Evolutionary conservation across 2,797 vertebrate species (phyloP).

Genomic region (Nothura maculosa): DNA sequence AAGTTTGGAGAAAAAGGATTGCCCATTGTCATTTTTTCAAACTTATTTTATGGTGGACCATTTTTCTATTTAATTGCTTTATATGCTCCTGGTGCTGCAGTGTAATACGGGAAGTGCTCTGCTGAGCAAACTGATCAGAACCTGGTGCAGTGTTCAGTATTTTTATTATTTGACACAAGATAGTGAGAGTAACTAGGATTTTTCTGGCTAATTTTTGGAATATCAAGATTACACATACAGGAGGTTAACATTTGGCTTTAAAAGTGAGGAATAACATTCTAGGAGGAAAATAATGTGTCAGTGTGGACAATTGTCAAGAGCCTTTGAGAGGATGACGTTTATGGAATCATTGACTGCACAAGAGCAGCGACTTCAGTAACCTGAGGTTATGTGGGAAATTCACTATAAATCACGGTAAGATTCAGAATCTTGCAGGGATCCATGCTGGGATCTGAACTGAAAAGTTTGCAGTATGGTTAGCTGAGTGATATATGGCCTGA

Average conservation of each 20-base stretch:
- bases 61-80: neutral
- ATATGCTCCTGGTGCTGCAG: neutral
- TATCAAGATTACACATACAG: accelerated
- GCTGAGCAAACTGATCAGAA: neutral
- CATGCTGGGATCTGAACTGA: neutral
- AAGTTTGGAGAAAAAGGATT: neutral
- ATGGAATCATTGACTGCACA: neutral
- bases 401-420: neutral
- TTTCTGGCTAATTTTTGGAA: slow-evolving; percentile 9
- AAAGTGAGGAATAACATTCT: neutral
- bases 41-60: neutral
- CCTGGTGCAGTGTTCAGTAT: neutral
- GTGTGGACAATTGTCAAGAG: neutral
- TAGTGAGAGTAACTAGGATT: neutral
- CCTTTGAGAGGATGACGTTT: neutral
- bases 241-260: neutral
- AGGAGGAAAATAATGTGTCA: neutral
- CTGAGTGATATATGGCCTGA: neutral
- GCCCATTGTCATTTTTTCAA: neutral
- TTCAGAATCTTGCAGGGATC: neutral
- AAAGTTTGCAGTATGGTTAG: neutral
- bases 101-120: neutral
- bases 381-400: neutral
- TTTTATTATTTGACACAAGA: slow-evolving; percentile 1
- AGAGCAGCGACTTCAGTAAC: neutral